A percentile compares a stretch with the other conserved stretches of the same genome.
Conservation (phyloP, 2,888 invertebrate species). For the Parascotia fuliginaria region DNA sequence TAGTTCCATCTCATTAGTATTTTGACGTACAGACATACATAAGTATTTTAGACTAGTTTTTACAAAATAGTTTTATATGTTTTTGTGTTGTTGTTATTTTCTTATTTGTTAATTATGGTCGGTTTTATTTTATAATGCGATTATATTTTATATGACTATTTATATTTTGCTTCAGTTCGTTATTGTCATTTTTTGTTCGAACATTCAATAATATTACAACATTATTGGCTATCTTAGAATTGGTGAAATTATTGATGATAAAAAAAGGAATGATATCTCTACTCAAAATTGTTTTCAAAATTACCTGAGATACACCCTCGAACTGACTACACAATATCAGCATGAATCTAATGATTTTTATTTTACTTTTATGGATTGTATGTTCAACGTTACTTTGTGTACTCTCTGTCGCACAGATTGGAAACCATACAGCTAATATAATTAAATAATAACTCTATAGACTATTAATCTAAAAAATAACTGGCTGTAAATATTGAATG, state of each 20-base stretch:
- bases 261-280: not conserved
- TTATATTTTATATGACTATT: not conserved
- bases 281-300: slow-evolving; percentile 8
- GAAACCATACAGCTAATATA: slow-evolving; percentile 10
- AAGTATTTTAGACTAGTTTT: not conserved
- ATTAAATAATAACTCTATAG: slow-evolving; percentile 26
- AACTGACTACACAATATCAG: slow-evolving; percentile 15
- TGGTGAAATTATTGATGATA: slow-evolving; percentile 5
- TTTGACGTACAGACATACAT: slow-evolving; percentile 9
- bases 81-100: not conserved
- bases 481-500: not conserved
- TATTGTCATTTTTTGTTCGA: not conserved
- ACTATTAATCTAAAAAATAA: not conserved
- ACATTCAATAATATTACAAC: slow-evolving; percentile 4
- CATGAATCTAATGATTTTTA: slow-evolving; percentile 35
- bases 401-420: slow-evolving; percentile 27
- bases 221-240: slow-evolving; percentile 27
- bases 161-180: not conserved
- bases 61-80: no score
- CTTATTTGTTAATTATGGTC: not conserved
- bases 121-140: no score
- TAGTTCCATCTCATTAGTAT: slow-evolving; percentile 29
- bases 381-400: slow-evolving; percentile 34
- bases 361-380: slow-evolving; percentile 39
- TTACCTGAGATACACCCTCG: slow-evolving; percentile 19